A percentile compares a stretch with the other conserved stretches of the same genome.
phyloP scores from a whole-genome alignment of 2,113 vertebrate species.

The Symphodus melops region DNA sequence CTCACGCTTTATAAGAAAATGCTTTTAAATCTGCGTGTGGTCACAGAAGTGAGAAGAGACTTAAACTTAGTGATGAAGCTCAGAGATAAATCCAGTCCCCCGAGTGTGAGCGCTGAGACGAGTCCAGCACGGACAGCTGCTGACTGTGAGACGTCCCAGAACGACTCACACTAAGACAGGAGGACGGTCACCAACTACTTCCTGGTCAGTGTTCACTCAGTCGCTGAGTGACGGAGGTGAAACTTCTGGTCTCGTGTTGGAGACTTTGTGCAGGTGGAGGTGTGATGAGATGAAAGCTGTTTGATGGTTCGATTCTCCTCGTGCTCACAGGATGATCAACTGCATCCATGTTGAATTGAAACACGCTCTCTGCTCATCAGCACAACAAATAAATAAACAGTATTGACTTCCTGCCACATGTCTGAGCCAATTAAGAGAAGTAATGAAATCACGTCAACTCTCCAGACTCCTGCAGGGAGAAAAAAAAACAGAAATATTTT shows the following conservation, averaged over 20 bases:
- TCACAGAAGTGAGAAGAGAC: too few species aligned
- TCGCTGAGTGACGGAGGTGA: too few species aligned
- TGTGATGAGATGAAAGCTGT: too few species aligned
- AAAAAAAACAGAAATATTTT: too few species aligned
- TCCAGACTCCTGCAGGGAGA: neutral
- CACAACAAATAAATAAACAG: neutral
- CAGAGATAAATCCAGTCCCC: too few species aligned
- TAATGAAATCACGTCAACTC: neutral
- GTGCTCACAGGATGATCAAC: neutral
- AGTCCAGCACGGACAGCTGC: too few species aligned
- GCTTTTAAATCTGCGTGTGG: too few species aligned
- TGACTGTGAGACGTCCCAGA: too few species aligned
- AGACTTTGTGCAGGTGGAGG: too few species aligned
- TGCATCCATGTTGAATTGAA: neutral
- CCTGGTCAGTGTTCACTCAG: slow-evolving; percentile 31
- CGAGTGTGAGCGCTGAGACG: too few species aligned
- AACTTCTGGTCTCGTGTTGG: neutral
- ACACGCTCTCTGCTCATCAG: neutral
- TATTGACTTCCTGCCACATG: neutral
- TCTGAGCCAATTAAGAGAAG: neutral
- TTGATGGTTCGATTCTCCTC: neutral
- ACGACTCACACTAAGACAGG: slow-evolving; percentile 72
- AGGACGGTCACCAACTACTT: slow-evolving; percentile 93
- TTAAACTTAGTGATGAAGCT: too few species aligned
- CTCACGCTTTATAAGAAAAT: too few species aligned